Conservation (phyloP, 1,140 invertebrate genomes). For the Mamestra configurata region DNA sequence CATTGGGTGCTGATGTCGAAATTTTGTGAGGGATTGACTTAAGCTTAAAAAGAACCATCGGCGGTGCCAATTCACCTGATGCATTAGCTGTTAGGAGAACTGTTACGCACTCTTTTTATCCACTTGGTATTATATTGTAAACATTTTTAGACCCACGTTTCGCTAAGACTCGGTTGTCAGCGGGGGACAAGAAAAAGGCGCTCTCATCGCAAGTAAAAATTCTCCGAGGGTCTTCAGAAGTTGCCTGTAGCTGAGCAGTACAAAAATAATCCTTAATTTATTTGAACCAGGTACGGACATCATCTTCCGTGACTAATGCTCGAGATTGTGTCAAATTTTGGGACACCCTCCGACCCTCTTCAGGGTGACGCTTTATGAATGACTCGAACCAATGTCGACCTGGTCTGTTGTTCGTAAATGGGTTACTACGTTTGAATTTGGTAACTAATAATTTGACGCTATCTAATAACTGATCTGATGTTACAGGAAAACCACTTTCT, state of each 20-base stretch:
- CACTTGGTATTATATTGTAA: neutral
- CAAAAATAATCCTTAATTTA: neutral
- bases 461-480: neutral
- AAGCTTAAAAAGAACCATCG: neutral
- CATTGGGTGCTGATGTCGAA: neutral
- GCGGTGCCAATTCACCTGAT: conserved; percentile 15
- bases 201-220: conserved; percentile 1
- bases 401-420: neutral
- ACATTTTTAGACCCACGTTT: neutral
- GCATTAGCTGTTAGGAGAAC: conserved; percentile 1
- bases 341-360: neutral
- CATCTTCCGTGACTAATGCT: neutral
- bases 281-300: neutral
- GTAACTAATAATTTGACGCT: neutral
- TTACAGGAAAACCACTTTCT: neutral
- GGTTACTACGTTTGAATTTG: neutral
- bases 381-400: neutral
- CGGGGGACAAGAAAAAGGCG: neutral
- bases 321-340: neutral
- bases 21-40: conserved; percentile 3
- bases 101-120: conserved; percentile 5
- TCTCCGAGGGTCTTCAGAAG: neutral
- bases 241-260: neutral
- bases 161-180: neutral
- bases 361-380: neutral